Evolutionary conservation across 1,140 invertebrate genomes (phyloP), one percentile per base, ranked within the genome.

Genomic region (Heliconius eleuchia): DNA sequence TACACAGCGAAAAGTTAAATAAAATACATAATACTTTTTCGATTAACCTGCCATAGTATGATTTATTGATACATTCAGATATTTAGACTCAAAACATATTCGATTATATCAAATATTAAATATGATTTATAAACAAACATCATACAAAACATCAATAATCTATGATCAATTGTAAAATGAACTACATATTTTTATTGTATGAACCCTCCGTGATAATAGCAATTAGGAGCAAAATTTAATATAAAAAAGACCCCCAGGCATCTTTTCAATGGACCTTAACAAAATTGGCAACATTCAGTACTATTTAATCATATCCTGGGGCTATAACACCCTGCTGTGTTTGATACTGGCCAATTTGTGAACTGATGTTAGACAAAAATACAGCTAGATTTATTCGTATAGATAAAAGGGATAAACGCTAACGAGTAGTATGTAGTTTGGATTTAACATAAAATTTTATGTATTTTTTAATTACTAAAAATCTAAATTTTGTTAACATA

Each of bases 141-240:
- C 55, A 57, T 9, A 23, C 55, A 57, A 57, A 55, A 57, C 23
- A 57, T 9, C 19, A 6, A 52, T 52, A 52, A 52, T 52, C 18
- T 66, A 66, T 19, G 3, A 18, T 9, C 11, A 66, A 66, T 16
- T 50, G n/a, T 30, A 57, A 76, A 71, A 76, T 66, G 23, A 74
- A 74, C 70, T 66, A 34, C 23, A 76, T 76, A 66, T 42, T 11
- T 75, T 11, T 66, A 16, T 37, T 66, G 74, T 66, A 76, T 70
- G 37, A 3, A 30, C 27, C 18, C 34, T n/a, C 9, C 72, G 57
- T 70, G 77, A 11, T 79, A 74, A 71, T 71, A 70, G 73, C 73
- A 79, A 79, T 74, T 72, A 52, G 27, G 71, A 71, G 50, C 73
- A 74, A 73, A 78, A 66, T 78, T 73, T 73, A 78, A 78, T 78